phyloP scores from a whole-genome alignment of 2,113 vertebrate genomes.

The Nycticryphes semicollaris region DNA sequence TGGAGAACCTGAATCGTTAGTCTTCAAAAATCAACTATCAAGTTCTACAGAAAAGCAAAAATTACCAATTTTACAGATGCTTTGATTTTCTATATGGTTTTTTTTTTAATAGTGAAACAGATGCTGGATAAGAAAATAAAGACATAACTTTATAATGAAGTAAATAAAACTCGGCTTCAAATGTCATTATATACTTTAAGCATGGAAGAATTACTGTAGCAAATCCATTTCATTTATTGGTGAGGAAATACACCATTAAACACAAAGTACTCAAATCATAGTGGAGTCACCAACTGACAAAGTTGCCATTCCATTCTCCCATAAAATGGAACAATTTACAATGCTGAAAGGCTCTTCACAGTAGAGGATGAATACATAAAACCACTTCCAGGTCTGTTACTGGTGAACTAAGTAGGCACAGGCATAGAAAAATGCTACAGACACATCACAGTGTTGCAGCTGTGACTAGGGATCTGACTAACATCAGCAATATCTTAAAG shows the following conservation, averaged over 20 bases:
- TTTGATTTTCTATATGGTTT: not conserved
- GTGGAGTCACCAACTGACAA: not conserved
- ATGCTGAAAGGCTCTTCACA: not conserved
- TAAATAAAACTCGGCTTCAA: not conserved
- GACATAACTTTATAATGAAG: not conserved
- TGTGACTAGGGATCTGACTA: not conserved
- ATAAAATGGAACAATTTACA: not conserved
- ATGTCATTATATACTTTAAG: not conserved
- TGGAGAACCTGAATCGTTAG: not conserved
- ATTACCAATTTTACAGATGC: not conserved
- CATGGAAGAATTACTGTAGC: not conserved
- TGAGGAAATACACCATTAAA: not conserved
- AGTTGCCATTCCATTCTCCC: not conserved
- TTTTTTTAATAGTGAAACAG: not conserved
- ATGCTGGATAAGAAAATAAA: not conserved
- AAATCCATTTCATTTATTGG: not conserved
- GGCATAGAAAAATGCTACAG: not conserved
- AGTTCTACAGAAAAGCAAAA: not conserved
- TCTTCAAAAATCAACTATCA: not conserved
- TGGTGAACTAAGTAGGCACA: not conserved
- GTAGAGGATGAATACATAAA: not conserved
- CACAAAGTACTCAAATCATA: not conserved
- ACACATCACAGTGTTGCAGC: not conserved
- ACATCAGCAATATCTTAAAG: not conserved
- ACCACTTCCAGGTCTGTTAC: not conserved